Evolutionary conservation across 1,140 invertebrate genomes (phyloP).

Genomic region (Drosophila setifemur): DNA sequence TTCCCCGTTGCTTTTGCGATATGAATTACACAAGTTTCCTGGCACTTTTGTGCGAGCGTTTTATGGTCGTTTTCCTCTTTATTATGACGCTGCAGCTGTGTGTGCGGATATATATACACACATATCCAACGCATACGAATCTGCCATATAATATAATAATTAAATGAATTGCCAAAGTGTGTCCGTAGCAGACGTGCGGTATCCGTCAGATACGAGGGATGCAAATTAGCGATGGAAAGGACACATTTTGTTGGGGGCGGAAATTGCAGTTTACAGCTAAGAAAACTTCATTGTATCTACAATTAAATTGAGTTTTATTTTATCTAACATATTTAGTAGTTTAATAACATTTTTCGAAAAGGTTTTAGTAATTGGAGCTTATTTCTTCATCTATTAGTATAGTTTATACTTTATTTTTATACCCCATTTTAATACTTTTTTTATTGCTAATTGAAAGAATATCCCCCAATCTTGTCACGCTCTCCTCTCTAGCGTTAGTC

Average conservation of each 20-base stretch:
- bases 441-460: no score
- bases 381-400: no score
- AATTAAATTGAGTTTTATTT: no score
- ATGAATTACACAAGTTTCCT: constrained; percentile 80
- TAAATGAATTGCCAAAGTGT: constrained; percentile 79
- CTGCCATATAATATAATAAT: constrained; percentile 76
- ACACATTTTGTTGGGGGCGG: constrained; percentile 6
- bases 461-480: neutral
- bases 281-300: no score
- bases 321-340: no score
- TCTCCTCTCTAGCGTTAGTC: constrained; percentile 5
- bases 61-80: constrained; percentile 77
- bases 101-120: constrained; percentile 5
- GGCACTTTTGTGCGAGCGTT: constrained; percentile 59
- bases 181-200: constrained; percentile 68
- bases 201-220: constrained; percentile 42
- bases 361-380: no score
- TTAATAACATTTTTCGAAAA: no score
- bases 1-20: constrained; percentile 58
- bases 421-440: no score
- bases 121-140: neutral
- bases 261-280: neutral
- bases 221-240: constrained; percentile 33
- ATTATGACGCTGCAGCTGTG: constrained; percentile 60
- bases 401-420: no score